A percentile compares a stretch with the other conserved stretches of the same genome.
These are phyloP conservation scores for Phasia obesa DNA, from an alignment of 2,888 invertebrate species.

Conservation along the genomic window DNA sequence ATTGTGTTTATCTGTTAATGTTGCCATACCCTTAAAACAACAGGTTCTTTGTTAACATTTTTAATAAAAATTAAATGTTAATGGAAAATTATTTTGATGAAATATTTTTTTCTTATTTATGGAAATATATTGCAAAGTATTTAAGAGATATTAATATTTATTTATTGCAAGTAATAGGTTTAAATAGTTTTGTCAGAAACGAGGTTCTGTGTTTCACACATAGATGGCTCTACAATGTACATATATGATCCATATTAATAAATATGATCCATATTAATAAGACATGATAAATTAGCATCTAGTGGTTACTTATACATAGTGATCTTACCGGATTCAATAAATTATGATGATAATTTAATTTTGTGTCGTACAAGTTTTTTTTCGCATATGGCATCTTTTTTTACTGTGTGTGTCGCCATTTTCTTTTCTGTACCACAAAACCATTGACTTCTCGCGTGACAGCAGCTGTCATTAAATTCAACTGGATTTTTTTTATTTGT, in stretches of 20 bases:
- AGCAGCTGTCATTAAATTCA: slow-evolving; percentile 58
- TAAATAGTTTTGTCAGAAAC: too few species aligned
- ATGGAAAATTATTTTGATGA: not conserved
- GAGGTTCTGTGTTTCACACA: not conserved
- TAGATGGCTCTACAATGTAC: slow-evolving; percentile 19
- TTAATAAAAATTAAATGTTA: not conserved
- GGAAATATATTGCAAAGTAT: too few species aligned
- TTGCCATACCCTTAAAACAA: slow-evolving; percentile 37
- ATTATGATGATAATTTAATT: too few species aligned
- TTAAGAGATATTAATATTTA: too few species aligned
- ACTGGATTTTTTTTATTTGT: slow-evolving; percentile 43
- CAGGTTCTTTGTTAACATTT: slow-evolving; percentile 26
- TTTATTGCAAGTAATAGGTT: too few species aligned
- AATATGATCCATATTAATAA: too few species aligned
- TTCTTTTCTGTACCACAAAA: slow-evolving; percentile 53
- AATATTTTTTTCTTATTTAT: too few species aligned
- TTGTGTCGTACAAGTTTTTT: not conserved
- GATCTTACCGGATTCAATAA: too few species aligned
- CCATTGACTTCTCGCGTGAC: slow-evolving; percentile 52
- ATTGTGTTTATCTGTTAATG: slow-evolving; percentile 33
- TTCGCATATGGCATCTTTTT: slow-evolving; percentile 41
- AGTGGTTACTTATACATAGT: too few species aligned
- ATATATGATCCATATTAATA: too few species aligned
- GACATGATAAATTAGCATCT: too few species aligned
- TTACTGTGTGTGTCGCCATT: slow-evolving; percentile 45